phyloP scores from a whole-genome alignment of 2,797 vertebrate species.

The Morus bassanus region DNA sequence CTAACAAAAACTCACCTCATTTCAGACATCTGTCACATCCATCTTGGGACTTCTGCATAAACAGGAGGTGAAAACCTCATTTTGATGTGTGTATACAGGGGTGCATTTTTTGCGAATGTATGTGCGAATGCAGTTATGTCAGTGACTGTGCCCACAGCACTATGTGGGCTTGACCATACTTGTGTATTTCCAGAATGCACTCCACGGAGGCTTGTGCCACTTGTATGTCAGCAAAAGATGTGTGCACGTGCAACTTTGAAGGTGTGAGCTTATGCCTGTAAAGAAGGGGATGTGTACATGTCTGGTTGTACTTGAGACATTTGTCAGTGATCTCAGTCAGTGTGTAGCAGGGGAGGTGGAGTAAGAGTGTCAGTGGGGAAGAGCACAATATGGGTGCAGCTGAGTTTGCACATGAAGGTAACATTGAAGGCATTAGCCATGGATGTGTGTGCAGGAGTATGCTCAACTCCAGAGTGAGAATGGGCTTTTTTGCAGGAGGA shows the following conservation, averaged over 20 bases:
- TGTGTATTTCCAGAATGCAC: not conserved
- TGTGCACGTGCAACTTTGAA: accelerated
- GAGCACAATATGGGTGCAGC: not conserved
- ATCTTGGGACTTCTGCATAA: not conserved
- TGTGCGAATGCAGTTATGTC: not conserved
- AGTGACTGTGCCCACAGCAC: not conserved
- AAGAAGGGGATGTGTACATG: not conserved
- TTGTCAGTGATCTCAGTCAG: not conserved
- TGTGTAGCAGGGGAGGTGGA: not conserved
- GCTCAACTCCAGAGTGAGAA: not conserved
- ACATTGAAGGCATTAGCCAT: not conserved
- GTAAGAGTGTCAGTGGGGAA: not conserved
- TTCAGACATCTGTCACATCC: not conserved
- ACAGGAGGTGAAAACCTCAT: not conserved
- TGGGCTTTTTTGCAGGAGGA: not conserved
- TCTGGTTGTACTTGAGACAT: not conserved
- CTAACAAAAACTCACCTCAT: not conserved
- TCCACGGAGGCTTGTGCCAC: not conserved
- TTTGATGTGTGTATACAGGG: not conserved
- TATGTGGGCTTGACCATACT: not conserved
- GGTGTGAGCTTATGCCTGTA: not conserved
- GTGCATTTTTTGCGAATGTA: not conserved
- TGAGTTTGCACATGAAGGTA: not conserved
- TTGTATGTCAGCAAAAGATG: not conserved
- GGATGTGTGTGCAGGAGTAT: not conserved